Evolutionary conservation across 1,140 invertebrate genomes (phyloP).

Genomic region (Parasteatoda tepidariorum): DNA sequence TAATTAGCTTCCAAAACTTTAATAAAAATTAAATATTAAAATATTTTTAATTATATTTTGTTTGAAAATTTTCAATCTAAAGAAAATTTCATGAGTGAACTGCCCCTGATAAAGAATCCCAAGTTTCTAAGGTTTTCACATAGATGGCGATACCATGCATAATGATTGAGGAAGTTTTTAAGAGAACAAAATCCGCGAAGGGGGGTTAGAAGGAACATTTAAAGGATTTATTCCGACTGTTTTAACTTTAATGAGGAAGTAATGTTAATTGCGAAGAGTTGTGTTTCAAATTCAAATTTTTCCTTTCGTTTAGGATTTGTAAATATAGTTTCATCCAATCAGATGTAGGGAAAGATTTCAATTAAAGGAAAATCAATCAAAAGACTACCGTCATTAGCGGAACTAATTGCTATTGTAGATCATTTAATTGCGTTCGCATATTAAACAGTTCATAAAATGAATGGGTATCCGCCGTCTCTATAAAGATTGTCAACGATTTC

Average conservation of each 20-base stretch:
- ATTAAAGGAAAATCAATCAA: neutral
- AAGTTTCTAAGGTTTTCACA: neutral
- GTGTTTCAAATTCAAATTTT: neutral
- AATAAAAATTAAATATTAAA: too few species aligned
- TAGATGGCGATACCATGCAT: conserved; percentile 41
- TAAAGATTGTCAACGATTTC: too few species aligned
- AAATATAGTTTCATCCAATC: neutral
- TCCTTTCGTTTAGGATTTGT: too few species aligned
- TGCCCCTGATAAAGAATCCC: neutral
- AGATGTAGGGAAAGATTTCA: neutral
- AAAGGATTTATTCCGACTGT: conserved; percentile 10
- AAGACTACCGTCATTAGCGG: too few species aligned
- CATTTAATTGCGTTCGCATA: too few species aligned
- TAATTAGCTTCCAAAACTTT: too few species aligned
- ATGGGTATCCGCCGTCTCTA: too few species aligned
- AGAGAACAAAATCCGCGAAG: neutral
- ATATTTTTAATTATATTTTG: too few species aligned
- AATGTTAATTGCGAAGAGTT: conserved; percentile 19
- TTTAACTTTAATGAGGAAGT: conserved; percentile 27
- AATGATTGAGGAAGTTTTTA: too few species aligned
- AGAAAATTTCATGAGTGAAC: neutral
- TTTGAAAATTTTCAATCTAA: too few species aligned
- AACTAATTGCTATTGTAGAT: too few species aligned
- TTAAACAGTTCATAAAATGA: too few species aligned
- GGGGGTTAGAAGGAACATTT: neutral